A percentile compares a stretch with the other conserved stretches of the same genome.
Conservation (phyloP, 2,797 vertebrate species). For the Dendrocincla fuliginosa region DNA sequence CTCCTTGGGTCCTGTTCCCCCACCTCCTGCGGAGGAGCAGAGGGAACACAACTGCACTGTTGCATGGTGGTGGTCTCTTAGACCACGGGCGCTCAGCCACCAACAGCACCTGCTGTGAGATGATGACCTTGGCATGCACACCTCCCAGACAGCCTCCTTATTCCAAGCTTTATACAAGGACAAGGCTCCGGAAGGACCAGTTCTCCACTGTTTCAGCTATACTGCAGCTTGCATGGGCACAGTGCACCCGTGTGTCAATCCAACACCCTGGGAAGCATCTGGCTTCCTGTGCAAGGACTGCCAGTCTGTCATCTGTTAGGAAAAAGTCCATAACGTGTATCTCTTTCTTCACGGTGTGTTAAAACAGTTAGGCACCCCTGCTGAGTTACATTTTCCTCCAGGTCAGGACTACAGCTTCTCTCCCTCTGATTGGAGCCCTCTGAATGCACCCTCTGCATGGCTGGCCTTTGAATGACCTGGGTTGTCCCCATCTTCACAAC, state of each 20-base stretch:
- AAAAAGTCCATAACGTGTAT: rapidly evolving
- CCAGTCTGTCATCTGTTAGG: neutral
- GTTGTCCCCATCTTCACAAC: neutral
- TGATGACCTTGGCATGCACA: neutral
- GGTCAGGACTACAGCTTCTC: neutral
- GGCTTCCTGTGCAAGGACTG: neutral
- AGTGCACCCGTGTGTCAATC: neutral
- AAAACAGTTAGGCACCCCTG: neutral
- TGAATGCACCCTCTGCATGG: neutral
- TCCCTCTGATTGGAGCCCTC: neutral
- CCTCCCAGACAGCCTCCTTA: neutral
- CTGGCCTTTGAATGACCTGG: neutral
- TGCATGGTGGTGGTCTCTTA: neutral
- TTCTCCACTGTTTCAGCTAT: rapidly evolving
- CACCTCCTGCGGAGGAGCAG: rapidly evolving
- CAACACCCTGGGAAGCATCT: neutral
- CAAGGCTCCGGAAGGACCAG: neutral
- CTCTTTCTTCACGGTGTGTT: neutral
- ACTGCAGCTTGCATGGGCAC: rapidly evolving
- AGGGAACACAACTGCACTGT: neutral
- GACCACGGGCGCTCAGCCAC: neutral
- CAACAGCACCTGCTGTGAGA: neutral
- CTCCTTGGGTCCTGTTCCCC: rapidly evolving
- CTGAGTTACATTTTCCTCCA: neutral
- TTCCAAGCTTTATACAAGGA: rapidly evolving